These are phyloP conservation scores for Magallana nippona DNA, from an alignment of 2,888 invertebrate genomes.

Conservation along the genomic window DNA sequence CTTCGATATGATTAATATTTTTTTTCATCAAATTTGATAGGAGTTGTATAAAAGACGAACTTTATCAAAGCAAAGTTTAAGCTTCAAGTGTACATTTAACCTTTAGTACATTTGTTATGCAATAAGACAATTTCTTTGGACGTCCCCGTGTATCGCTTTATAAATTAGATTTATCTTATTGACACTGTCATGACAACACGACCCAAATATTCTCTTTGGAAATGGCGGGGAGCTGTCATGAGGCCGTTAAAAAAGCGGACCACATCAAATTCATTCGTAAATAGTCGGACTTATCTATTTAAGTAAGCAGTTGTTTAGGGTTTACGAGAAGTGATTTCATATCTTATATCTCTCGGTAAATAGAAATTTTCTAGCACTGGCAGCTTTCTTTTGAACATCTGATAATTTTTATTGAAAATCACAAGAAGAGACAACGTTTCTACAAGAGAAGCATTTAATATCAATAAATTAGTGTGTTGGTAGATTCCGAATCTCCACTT, in stretches of 20 bases:
- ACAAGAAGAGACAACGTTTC: constrained; percentile 22
- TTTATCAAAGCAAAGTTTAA: too few relatives aligned
- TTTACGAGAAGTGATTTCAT: not conserved
- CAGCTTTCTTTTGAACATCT: constrained; percentile 8
- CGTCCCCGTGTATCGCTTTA: too few relatives aligned
- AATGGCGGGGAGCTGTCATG: not conserved
- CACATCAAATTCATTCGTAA: not conserved
- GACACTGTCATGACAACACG: not conserved
- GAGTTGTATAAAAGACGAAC: too few relatives aligned
- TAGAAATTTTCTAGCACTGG: constrained; percentile 18
- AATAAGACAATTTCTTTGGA: too few relatives aligned
- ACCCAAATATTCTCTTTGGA: too few relatives aligned
- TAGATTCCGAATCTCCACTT: not conserved
- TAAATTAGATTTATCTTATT: not conserved
- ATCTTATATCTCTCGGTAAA: constrained; percentile 14
- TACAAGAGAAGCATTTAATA: constrained; percentile 3
- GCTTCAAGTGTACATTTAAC: too few relatives aligned
- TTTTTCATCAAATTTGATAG: too few relatives aligned
- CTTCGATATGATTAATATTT: too few relatives aligned
- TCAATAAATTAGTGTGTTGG: constrained; percentile 27
- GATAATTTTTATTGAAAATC: constrained; percentile 23
- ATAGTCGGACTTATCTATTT: not conserved
- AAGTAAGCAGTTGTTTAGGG: not conserved
- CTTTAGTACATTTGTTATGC: too few relatives aligned
- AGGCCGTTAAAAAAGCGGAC: not conserved